Evolutionary conservation across 2,888 invertebrate genomes (phyloP), one percentile per base, ranked within the genome.

Genomic region (Chironomus riparius): DNA sequence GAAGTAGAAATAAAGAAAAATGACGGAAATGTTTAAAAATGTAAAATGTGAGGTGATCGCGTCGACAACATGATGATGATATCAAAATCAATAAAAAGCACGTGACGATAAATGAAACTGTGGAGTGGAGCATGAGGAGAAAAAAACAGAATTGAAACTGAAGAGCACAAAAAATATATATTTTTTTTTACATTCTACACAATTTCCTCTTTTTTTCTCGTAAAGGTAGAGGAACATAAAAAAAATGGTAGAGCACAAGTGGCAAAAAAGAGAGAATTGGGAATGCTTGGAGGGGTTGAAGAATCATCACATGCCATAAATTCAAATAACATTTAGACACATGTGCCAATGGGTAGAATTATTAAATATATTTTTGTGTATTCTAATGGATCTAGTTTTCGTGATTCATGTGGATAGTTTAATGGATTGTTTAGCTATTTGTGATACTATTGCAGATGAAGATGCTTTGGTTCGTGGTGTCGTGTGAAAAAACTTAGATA

Each of bases 71-170:
- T 68, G 68, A 68, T 68, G 24, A 70, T 47, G 38, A 70, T 70
- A 70, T 70, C 70, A 70, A 70, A 70, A 70, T 70, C 70, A 70
- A 70, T 70, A 70, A n/a, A 47, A 48, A 21, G 22, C 70, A 70
- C 70, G 38, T 70, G 70, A n/a, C 22, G 70, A 47, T 56, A 56
- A 56, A 38, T 38, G 38, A 38, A 38, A 18, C 56, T 18, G 56
- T 56, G 56, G n/a, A 56, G 38, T 38, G 10, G 38, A 38, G 38
- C 38, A 56, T 56, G 56, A 56, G 56, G 5, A 56, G 56, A 56
- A 15, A 56, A 56, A 18, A 18, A 56, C 15, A 28, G 18, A 15
- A 18, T 4, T 18, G 56, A 56, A 56, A 56, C 6, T 56, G 56
- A 56, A 38, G 38, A 38, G 38, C 4, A 50, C n/a, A n/a, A n/a